Evolutionary conservation across 1,140 invertebrate genomes (phyloP), one percentile per base, ranked within the genome.

Genomic region (Asbolus verrucosus): DNA sequence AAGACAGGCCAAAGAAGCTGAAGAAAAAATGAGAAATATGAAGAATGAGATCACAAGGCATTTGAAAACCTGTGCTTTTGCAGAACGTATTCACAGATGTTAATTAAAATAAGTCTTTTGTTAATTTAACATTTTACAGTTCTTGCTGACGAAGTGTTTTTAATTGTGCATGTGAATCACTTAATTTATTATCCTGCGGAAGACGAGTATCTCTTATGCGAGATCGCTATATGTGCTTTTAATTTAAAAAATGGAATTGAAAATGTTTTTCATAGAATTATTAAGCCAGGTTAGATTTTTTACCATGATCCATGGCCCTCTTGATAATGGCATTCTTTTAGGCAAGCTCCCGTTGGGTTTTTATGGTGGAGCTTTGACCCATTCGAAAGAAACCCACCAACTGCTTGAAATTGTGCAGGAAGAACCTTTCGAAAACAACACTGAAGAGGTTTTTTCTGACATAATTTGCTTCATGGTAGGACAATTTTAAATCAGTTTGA

Each of bases 341-440:
- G 83, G 80, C 11, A 41, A 74, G 2, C 82, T 86, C 43, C 84
- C 83, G 16, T 27, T 85, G 0, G 87, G 88, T 0, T 89, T 84
- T 69, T 80, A 79, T 0, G 78, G 77, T 14, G 82, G 84, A 30
- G 84, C 86, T 0, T 80, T 83, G 43, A 73, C 81, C 3, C 79
- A 80, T 3, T 82, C 83, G n/a, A 66, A 82, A 16, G 76, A 82
- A 1, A 81, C 82, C 0, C 87, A 88, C 65, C 77, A 85, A 15
- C 78, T 88, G 2, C 6, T 13, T 13, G 68, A 61, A 70, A 67
- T 8, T 76, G 19, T 80, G 1, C 79, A 85, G 15, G 80, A 81
- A 0, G 41, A 31, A 27, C 46, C 46, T 2, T 54, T 2, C 13
- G 38, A 65, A 0, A 24, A 67, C 3, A 71, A 61, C 0, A 78